Percentiles rank a stretch among this genome's conserved stretches.
Conservation (phyloP, 2,113 vertebrate genomes). For the Hippolais icterina region DNA sequence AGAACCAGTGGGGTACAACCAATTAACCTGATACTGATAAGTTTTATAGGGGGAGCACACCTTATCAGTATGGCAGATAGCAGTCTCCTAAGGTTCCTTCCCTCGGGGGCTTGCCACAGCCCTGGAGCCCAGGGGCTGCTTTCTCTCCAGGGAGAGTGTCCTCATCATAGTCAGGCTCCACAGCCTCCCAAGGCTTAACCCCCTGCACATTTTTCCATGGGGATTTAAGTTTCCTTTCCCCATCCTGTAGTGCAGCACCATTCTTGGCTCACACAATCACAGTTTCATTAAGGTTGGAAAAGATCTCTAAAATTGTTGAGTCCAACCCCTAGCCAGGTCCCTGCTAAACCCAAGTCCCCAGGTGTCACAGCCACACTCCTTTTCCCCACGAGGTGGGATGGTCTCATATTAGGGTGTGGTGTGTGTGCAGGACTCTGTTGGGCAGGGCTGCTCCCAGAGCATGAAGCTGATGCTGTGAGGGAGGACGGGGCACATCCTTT, state of each 20-base stretch:
- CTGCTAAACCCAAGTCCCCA: background rate
- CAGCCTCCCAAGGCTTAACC: too few relatives aligned
- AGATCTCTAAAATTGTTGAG: background rate
- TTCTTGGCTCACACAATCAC: background rate
- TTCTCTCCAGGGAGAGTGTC: too few relatives aligned
- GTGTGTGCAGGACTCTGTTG: rapidly evolving
- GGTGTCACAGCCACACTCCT: background rate
- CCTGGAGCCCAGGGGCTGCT: too few relatives aligned
- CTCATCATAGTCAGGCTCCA: too few relatives aligned
- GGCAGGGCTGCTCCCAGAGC: background rate
- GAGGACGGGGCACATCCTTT: background rate
- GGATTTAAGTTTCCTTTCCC: background rate
- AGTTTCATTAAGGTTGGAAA: background rate
- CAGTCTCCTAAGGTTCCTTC: too few relatives aligned
- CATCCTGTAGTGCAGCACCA: background rate
- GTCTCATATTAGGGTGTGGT: rapidly evolving
- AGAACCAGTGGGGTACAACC: too few relatives aligned
- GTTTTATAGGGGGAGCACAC: too few relatives aligned
- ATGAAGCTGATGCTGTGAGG: background rate
- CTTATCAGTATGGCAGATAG: too few relatives aligned
- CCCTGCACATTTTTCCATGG: background rate
- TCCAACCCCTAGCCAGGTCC: background rate
- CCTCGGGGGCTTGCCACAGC: too few relatives aligned
- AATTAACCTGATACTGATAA: too few relatives aligned
- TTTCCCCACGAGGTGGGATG: background rate